These are phyloP conservation scores for Elmis aenea DNA, from an alignment of 2,888 invertebrate genomes.

Conservation along the genomic window DNA sequence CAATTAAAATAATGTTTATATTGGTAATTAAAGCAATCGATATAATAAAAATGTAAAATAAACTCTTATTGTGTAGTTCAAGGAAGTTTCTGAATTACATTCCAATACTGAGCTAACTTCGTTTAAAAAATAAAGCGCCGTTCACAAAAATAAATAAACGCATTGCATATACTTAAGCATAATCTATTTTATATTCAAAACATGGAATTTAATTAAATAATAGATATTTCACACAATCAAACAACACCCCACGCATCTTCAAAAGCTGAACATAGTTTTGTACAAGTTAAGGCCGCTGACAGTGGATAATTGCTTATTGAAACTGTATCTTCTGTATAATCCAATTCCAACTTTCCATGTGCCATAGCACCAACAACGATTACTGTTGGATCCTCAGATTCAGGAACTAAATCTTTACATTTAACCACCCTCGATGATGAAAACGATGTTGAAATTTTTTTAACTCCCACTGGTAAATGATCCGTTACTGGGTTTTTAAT, in stretches of 20 bases:
- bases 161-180: too few relatives aligned
- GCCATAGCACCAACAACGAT: slow-evolving; percentile 96
- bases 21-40: too few relatives aligned
- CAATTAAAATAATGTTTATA: too few relatives aligned
- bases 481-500: slow-evolving; percentile 94
- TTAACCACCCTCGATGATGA: slow-evolving; percentile 66
- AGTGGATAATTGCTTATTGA: slow-evolving; percentile 96
- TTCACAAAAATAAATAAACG: too few relatives aligned
- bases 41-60: too few relatives aligned
- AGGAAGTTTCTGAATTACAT: too few relatives aligned
- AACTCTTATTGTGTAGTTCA: too few relatives aligned
- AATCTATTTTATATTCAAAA: too few relatives aligned
- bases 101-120: too few relatives aligned
- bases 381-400: slow-evolving; percentile 75
- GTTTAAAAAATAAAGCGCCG: too few relatives aligned
- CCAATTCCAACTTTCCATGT: slow-evolving; percentile 82
- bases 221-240: too few relatives aligned
- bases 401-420: slow-evolving; percentile 74
- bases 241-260: slow-evolving; percentile 87
- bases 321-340: slow-evolving; percentile 86
- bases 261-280: slow-evolving; percentile 90
- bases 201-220: too few relatives aligned
- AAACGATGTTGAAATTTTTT: slow-evolving; percentile 86
- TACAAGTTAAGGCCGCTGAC: slow-evolving; percentile 93
- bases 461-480: slow-evolving; percentile 91